Evolutionary conservation across 2,888 invertebrate species (phyloP).

Genomic region (Agrotis clavis): DNA sequence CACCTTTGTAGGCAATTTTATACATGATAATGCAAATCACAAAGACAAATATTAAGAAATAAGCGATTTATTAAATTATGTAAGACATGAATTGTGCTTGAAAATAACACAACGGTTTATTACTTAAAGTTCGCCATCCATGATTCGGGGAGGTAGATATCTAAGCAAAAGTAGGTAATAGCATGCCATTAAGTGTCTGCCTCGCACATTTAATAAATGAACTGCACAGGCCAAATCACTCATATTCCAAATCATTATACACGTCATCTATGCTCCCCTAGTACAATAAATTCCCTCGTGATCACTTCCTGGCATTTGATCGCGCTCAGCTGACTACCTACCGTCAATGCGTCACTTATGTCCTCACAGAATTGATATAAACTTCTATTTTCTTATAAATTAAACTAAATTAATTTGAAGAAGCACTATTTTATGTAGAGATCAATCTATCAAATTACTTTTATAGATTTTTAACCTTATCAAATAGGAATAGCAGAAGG

Average conservation of each 20-base stretch:
- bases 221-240: not conserved
- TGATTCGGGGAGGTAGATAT: not conserved
- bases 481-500: no score
- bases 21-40: not conserved
- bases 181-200: not conserved
- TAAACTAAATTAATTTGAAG: no score
- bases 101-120: no score
- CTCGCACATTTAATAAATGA: not conserved
- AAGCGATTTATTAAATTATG: not conserved
- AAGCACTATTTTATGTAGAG: no score
- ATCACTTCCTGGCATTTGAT: constrained; percentile 43
- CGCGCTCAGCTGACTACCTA: not conserved
- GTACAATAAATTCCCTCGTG: constrained; percentile 26
- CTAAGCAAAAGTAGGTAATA: not conserved
- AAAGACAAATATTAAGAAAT: not conserved
- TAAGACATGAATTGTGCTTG: not conserved
- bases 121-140: no score
- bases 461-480: no score
- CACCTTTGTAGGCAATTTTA: not conserved
- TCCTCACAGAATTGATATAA: not conserved
- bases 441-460: no score
- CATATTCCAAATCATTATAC: constrained; percentile 31
- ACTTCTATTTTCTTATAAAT: not conserved
- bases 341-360: no score
- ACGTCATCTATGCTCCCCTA: constrained; percentile 5